Evolutionary conservation across 2,888 invertebrate species (phyloP), one percentile per base, ranked within the genome.

Genomic region (Petrolisthes cinctipes): DNA sequence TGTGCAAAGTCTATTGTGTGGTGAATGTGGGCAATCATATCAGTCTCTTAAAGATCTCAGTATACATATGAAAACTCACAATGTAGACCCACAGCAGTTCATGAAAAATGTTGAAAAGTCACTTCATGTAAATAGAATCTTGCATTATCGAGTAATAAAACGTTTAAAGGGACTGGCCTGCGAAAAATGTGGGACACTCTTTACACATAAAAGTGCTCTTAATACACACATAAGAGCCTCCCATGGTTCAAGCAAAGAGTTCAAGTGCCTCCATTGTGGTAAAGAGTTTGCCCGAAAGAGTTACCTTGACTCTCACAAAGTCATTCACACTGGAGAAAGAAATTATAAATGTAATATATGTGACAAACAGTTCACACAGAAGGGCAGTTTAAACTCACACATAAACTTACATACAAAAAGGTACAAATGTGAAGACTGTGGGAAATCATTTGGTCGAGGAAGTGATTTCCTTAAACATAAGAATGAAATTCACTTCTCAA

Each of bases 1-100:
- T 71, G 71, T 71, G 71, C 71, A 71, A n/a, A 71, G 20, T 71
- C 71, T 71, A 6, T 71, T 71, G 71, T 71, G 71, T 71, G 71
- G 71, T 14, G 71, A 71, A n/a, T 71, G 71, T 71, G 71, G 71
- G n/a, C 17, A n/a, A 6, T 11, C 71, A 17, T 71, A 71, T 20
- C 14, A 71, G 6, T 71, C 71, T 20, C 71, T 71, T 11, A 71
- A 71, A 20, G 71, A 71, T n/a, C 71, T 71, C 6, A 71, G 71
- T 71, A 6, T 17, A 6, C 71, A 71, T 71, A 71, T 71, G 71
- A 71, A n/a, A n/a, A 20, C 20, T 20, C 71, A 71, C 20, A n/a
- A 71, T n/a, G 71, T 71, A n/a, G 71, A 71, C 20, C 71, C 71
- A 6, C 71, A 17, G 1, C n/a, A 71, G 71, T 71, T 71, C 20